Percentiles rank a stretch among this genome's conserved stretches.
Conservation (phyloP, 2,888 invertebrate species). For the Hemistola chrysoprasaria region DNA sequence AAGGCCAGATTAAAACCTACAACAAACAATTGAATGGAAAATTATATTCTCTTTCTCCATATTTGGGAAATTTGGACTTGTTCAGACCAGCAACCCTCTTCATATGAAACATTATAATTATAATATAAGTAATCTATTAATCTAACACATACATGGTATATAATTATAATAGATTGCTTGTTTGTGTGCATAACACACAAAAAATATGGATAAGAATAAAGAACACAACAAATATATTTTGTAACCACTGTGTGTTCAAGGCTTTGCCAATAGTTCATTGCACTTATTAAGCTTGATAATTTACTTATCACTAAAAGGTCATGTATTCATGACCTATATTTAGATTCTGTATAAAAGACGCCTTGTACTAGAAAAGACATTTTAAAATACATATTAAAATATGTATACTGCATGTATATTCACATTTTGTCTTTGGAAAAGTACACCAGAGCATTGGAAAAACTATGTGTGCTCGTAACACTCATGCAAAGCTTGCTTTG, state of each 20-base stretch:
- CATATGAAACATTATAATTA: slow-evolving; percentile 30
- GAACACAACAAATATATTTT: slow-evolving; percentile 51
- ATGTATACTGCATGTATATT: slow-evolving; percentile 29
- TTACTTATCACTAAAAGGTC: slow-evolving; percentile 35
- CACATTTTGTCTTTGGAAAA: slow-evolving; percentile 31
- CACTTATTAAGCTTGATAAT: slow-evolving; percentile 60
- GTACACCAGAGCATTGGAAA: slow-evolving; percentile 29
- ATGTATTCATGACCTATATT: slow-evolving; percentile 20
- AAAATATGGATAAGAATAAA: slow-evolving; percentile 54
- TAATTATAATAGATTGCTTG: slow-evolving; percentile 53
- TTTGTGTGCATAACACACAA: slow-evolving; percentile 73
- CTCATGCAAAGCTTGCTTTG: slow-evolving; percentile 53
- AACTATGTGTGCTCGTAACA: slow-evolving; percentile 34
- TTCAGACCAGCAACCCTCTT: too few relatives aligned
- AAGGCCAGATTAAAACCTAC: too few relatives aligned
- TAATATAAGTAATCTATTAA: slow-evolving; percentile 39
- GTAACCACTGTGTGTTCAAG: slow-evolving; percentile 65
- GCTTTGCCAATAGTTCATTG: slow-evolving; percentile 76
- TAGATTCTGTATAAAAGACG: slow-evolving; percentile 31
- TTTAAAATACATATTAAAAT: slow-evolving; percentile 33
- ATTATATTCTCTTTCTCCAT: too few relatives aligned
- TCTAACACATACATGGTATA: slow-evolving; percentile 35
- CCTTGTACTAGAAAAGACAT: slow-evolving; percentile 24
- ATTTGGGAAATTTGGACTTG: too few relatives aligned
- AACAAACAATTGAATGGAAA: too few relatives aligned